Percentiles rank a stretch among this genome's conserved stretches.
Evolutionary conservation across 2,888 invertebrate genomes (phyloP).

Genomic region (Troides aeacus): DNA sequence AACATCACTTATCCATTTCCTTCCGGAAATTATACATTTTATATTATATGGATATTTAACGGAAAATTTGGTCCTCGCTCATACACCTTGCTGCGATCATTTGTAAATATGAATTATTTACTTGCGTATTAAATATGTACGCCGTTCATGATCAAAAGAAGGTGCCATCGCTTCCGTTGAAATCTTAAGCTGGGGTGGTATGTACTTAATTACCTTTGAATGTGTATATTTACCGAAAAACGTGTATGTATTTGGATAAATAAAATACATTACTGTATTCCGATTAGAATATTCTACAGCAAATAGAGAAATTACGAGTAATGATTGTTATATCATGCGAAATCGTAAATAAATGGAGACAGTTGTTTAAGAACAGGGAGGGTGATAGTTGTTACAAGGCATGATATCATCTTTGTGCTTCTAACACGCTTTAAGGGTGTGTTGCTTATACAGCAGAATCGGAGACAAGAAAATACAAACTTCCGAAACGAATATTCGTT

Average conservation of each 20-base stretch:
- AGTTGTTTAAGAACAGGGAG: too few species aligned
- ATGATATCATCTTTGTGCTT: too few species aligned
- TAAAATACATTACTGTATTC: background rate
- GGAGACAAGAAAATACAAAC: too few species aligned
- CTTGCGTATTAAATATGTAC: slow-evolving; percentile 1
- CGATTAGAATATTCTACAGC: background rate
- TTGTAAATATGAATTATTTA: background rate
- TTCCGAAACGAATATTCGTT: too few species aligned
- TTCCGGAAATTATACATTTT: too few species aligned
- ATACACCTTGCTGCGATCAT: background rate
- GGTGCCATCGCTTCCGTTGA: background rate
- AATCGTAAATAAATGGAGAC: too few species aligned
- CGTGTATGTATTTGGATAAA: background rate
- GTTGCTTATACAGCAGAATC: too few species aligned
- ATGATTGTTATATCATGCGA: too few species aligned
- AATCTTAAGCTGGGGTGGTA: background rate
- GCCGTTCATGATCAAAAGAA: background rate
- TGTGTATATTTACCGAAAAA: background rate
- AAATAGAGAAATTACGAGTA: background rate
- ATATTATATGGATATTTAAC: too few species aligned
- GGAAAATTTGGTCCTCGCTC: background rate
- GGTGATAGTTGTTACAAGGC: too few species aligned
- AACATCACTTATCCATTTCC: too few species aligned
- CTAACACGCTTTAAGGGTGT: too few species aligned
- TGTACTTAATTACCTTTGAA: background rate